A percentile compares a stretch with the other conserved stretches of the same genome.
Evolutionary conservation across 2,797 vertebrate species (phyloP).

Genomic region (Hyperoplus lanceolatus): DNA sequence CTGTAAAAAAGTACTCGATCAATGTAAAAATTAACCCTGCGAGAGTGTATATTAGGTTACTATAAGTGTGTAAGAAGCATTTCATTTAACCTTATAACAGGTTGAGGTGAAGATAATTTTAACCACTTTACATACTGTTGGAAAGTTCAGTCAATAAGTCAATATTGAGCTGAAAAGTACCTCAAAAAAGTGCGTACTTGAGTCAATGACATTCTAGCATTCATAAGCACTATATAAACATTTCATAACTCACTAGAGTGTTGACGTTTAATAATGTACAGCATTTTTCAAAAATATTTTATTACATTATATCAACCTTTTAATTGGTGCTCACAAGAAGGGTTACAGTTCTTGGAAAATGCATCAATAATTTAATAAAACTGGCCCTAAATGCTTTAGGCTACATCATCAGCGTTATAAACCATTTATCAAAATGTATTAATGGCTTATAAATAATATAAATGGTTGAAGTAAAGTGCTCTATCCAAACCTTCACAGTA

Average conservation of each 20-base stretch:
- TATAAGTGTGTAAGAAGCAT: not conserved
- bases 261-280: not conserved
- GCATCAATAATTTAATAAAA: not conserved
- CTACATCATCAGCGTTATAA: not conserved
- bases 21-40: too few relatives aligned
- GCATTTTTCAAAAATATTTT: not conserved
- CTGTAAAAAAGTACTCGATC: not conserved
- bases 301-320: too few relatives aligned
- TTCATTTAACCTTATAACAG: not conserved
- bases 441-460: not conserved
- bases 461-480: not conserved
- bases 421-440: not conserved
- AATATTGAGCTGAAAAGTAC: not conserved
- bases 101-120: not conserved
- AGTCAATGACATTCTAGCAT: not conserved
- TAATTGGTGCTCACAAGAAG: too few relatives aligned
- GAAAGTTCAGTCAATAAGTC: not conserved
- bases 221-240: not conserved
- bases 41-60: too few relatives aligned
- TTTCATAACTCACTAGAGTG: not conserved
- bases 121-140: not conserved
- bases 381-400: not conserved
- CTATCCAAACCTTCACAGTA: slow-evolving; percentile 2
- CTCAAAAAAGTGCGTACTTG: not conserved
- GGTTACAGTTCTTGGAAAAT: not conserved